Percentiles rank a stretch among this genome's conserved stretches.
Evolutionary conservation across 2,113 vertebrate species (phyloP).

Genomic region (Psephotus haematonotus): DNA sequence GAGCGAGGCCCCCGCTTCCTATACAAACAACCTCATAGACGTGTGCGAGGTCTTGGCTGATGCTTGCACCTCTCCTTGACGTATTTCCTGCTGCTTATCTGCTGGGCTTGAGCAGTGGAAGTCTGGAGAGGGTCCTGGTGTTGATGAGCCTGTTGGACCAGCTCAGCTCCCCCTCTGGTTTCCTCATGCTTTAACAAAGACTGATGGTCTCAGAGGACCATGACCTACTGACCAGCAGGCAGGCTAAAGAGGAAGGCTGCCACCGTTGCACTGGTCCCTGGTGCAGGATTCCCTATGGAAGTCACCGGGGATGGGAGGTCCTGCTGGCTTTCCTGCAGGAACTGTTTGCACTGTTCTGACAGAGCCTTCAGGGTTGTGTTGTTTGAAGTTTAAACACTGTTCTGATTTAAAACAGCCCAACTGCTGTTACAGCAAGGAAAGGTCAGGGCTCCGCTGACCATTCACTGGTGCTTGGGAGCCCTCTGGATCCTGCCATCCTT

Average conservation of each 20-base stretch:
- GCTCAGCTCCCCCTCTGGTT: not conserved
- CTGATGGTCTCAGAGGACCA: not conserved
- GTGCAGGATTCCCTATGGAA: not conserved
- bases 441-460: not conserved
- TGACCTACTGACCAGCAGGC: not conserved
- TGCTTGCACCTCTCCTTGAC: not conserved
- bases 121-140: not conserved
- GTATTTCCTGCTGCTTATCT: not conserved
- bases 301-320: not conserved
- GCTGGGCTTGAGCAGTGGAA: not conserved
- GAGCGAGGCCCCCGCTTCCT: not conserved
- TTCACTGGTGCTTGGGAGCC: not conserved
- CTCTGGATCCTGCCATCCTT: not conserved
- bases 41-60: not conserved
- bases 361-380: not conserved
- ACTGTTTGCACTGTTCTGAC: not conserved
- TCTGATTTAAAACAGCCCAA: not conserved
- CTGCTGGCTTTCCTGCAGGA: not conserved
- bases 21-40: not conserved
- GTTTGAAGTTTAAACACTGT: not conserved
- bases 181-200: not conserved
- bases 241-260: not conserved
- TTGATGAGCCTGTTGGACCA: not conserved
- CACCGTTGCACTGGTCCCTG: not conserved
- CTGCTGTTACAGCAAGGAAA: not conserved